Evolutionary conservation across 1,140 invertebrate species (phyloP).

Genomic region (Scaptomyza pallida): DNA sequence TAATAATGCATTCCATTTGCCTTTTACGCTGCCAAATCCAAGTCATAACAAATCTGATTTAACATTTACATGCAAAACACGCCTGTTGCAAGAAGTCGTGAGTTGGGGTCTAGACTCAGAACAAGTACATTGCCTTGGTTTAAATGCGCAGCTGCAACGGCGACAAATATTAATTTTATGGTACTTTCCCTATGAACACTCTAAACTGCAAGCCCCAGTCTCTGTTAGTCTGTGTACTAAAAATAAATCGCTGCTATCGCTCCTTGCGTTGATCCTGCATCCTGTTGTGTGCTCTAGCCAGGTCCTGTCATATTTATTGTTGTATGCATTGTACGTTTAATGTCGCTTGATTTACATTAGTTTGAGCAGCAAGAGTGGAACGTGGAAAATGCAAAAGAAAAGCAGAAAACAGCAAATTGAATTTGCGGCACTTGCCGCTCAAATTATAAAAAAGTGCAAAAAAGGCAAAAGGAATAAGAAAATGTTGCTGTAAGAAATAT

Average conservation of each 20-base stretch:
- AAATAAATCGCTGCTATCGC: conserved; percentile 19
- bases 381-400: conserved; percentile 33
- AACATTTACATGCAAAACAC: conserved; percentile 10
- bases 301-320: conserved; percentile 56
- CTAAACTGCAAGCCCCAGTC: background rate
- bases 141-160: conserved; percentile 42
- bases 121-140: background rate
- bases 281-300: background rate
- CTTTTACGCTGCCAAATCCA: conserved; percentile 8
- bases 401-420: conserved; percentile 29
- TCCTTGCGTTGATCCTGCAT: conserved; percentile 20
- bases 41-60: conserved; percentile 5
- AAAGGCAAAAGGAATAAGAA: conserved; percentile 3
- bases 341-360: conserved; percentile 78
- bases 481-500: background rate
- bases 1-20: conserved; percentile 6
- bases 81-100: background rate
- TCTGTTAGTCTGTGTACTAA: background rate
- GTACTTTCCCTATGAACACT: background rate
- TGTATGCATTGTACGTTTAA: conserved; percentile 69
- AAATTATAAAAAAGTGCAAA: conserved; percentile 16
- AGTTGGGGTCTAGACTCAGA: background rate
- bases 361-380: conserved; percentile 24
- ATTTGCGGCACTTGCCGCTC: conserved; percentile 42
- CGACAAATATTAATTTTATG: conserved; percentile 60